phyloP scores from a whole-genome alignment of 2,888 invertebrate genomes.

The Tridacna gigas region DNA sequence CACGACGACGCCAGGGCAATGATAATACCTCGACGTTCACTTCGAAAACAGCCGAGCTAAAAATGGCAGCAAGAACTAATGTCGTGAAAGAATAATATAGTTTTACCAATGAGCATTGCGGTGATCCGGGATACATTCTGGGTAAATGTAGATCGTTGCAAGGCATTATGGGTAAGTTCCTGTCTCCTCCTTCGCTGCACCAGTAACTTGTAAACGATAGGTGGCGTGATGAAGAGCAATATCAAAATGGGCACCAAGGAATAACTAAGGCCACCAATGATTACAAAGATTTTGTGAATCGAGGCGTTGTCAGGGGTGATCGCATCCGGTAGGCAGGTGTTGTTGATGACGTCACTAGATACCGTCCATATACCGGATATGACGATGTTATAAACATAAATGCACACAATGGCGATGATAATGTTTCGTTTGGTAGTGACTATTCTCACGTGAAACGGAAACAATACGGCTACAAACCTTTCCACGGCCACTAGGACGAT shows the following conservation, averaged over 20 bases:
- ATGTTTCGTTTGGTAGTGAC: constrained; percentile 20
- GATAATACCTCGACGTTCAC: no score
- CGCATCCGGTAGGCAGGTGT: constrained; percentile 30
- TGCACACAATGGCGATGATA: background rate
- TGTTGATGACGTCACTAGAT: constrained; percentile 47
- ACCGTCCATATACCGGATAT: constrained; percentile 59
- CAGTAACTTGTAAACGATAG: constrained; percentile 45
- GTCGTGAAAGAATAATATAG: background rate
- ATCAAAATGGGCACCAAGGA: constrained; percentile 53
- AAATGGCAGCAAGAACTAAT: background rate
- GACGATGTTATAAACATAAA: constrained; percentile 25
- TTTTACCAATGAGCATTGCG: constrained; percentile 28
- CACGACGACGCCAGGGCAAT: no score
- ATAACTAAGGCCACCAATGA: constrained; percentile 46
- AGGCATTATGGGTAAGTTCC: background rate
- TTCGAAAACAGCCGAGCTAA: background rate
- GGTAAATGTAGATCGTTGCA: background rate
- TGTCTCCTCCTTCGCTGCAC: background rate
- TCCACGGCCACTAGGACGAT: constrained; percentile 40
- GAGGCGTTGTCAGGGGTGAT: constrained; percentile 14
- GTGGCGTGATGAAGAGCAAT: constrained; percentile 55
- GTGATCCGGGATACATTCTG: constrained; percentile 25
- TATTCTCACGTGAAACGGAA: constrained; percentile 20
- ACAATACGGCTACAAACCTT: constrained; percentile 37
- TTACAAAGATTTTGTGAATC: constrained; percentile 30